phyloP scores from a whole-genome alignment of 2,888 invertebrate species.

The Odontocerum albicorne region DNA sequence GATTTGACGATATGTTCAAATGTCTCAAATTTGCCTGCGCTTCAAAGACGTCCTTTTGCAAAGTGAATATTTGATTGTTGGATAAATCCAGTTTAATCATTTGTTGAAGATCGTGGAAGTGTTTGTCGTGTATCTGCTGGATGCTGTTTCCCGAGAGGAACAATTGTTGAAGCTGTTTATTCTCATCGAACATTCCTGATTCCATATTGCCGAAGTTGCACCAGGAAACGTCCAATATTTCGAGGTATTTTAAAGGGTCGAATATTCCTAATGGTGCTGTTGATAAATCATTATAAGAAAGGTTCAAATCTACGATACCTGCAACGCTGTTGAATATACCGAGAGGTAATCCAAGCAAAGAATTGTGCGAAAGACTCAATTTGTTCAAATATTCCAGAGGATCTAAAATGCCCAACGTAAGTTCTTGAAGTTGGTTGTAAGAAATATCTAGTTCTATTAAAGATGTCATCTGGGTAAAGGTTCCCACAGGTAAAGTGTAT shows the following conservation, averaged over 20 bases:
- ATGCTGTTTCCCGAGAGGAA: conserved; percentile 24
- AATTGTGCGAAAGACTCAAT: conserved; percentile 19
- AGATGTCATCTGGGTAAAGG: conserved; percentile 23
- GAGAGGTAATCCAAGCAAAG: conserved; percentile 18
- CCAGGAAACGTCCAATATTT: conserved; percentile 13
- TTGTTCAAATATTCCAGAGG: background rate
- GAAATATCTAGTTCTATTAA: conserved; percentile 25
- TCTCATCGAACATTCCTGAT: conserved; percentile 29
- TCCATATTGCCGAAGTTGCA: conserved; percentile 24
- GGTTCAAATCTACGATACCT: conserved; percentile 9
- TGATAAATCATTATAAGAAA: conserved; percentile 28
- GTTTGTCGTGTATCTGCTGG: conserved; percentile 17
- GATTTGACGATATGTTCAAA: conserved; percentile 29
- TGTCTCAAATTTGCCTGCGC: conserved; percentile 6
- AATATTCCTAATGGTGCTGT: conserved; percentile 24
- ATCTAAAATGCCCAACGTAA: conserved; percentile 26
- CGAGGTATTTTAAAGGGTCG: conserved; percentile 15
- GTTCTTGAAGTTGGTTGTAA: conserved; percentile 13
- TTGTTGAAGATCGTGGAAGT: conserved; percentile 16
- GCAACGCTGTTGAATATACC: conserved; percentile 26
- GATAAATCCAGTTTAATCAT: conserved; percentile 26
- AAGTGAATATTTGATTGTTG: conserved; percentile 10
- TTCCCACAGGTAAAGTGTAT: conserved; percentile 12
- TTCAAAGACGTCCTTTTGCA: conserved; percentile 18
- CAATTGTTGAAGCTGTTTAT: conserved; percentile 12